Conservation (phyloP, 2,888 invertebrate species). For the Marasmarcha lunaedactyla region DNA sequence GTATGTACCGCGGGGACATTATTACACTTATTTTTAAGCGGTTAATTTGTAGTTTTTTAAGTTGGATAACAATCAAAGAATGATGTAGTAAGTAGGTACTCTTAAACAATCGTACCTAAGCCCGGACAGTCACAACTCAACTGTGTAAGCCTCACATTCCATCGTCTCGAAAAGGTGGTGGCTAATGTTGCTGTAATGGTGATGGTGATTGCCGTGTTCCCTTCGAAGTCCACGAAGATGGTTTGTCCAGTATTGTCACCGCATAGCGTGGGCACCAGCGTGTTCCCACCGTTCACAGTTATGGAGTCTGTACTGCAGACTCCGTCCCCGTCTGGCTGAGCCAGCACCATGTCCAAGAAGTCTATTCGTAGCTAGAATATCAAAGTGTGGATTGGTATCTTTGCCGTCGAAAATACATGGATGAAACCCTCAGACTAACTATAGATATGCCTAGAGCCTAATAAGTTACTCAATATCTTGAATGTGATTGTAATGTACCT, state of each 20-base stretch:
- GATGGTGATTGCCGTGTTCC: slow-evolving; percentile 75
- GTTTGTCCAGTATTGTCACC: slow-evolving; percentile 86
- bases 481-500: no score
- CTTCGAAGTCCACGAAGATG: slow-evolving; percentile 81
- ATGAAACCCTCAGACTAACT: no score
- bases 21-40: no score
- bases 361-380: slow-evolving; percentile 77
- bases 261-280: slow-evolving; percentile 77
- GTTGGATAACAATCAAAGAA: no score
- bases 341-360: slow-evolving; percentile 77
- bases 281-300: slow-evolving; percentile 76
- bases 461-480: no score
- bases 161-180: slow-evolving; percentile 73
- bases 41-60: no score
- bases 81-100: no score
- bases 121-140: slow-evolving; percentile 78
- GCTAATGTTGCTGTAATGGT: slow-evolving; percentile 73
- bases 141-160: slow-evolving; percentile 82
- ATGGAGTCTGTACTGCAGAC: slow-evolving; percentile 78
- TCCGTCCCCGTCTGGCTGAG: slow-evolving; percentile 81
- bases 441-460: no score
- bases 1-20: no score
- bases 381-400: background rate
- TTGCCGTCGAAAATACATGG: no score
- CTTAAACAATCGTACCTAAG: slow-evolving; percentile 73